Percentiles rank a stretch among this genome's conserved stretches.
These are phyloP conservation scores for Lutraria rhynchaena DNA, from an alignment of 1,140 invertebrate genomes.

Conservation along the genomic window DNA sequence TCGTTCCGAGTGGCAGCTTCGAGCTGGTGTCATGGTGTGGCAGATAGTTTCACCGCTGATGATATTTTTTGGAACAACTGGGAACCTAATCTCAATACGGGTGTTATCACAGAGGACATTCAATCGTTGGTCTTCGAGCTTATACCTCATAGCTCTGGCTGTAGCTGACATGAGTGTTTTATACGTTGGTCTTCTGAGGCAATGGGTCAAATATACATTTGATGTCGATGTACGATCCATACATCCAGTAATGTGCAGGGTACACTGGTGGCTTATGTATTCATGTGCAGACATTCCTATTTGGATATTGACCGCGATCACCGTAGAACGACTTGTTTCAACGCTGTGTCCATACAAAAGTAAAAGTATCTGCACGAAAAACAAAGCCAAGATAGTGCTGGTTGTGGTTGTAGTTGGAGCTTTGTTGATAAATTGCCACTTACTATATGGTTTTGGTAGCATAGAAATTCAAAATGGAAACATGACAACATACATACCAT, in stretches of 20 bases:
- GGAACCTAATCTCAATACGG: constrained; percentile 64
- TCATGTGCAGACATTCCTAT: constrained; percentile 61
- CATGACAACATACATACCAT: not conserved
- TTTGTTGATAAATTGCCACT: constrained; percentile 63
- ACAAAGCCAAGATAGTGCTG: constrained; percentile 45
- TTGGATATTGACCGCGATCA: constrained; percentile 73
- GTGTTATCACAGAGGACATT: constrained; percentile 53
- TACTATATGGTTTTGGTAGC: constrained; percentile 59
- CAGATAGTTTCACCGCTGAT: constrained; percentile 59
- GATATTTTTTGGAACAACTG: constrained; percentile 62
- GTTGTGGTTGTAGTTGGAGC: constrained; percentile 34
- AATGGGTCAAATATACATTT: constrained; percentile 56
- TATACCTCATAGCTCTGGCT: constrained; percentile 63
- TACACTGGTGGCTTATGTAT: constrained; percentile 67
- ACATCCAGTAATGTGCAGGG: constrained; percentile 55
- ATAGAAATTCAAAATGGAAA: not conserved
- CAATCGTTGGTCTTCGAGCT: constrained; percentile 46
- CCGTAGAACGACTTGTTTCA: constrained; percentile 69
- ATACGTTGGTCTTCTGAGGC: constrained; percentile 68
- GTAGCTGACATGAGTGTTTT: constrained; percentile 63
- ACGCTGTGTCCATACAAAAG: constrained; percentile 64
- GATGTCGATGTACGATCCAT: constrained; percentile 56
- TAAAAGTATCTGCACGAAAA: constrained; percentile 55
- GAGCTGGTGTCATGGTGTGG: constrained; percentile 45
- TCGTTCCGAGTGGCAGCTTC: constrained; percentile 9